Conservation (phyloP, 1,140 invertebrate species). For the Scaptomyza pallida region DNA sequence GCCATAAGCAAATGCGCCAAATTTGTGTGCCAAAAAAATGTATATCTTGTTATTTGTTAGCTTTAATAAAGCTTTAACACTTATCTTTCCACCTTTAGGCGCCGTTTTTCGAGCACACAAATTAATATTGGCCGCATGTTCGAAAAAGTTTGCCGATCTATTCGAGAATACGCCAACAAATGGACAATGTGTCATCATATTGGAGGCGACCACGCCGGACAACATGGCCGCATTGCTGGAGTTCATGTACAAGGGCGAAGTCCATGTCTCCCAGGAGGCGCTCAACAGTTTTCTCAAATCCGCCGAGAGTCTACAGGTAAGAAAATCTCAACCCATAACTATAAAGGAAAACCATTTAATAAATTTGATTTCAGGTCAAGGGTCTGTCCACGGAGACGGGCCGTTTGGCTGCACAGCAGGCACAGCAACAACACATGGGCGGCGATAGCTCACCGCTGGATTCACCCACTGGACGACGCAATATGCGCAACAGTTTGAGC, state of each 20-base stretch:
- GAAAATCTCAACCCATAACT: constrained; percentile 42
- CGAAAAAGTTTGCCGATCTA: constrained; percentile 96
- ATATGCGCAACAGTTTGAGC: constrained; percentile 83
- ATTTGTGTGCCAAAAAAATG: background rate
- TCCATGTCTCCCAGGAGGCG: constrained; percentile 94
- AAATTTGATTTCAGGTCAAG: constrained; percentile 89
- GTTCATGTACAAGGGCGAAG: constrained; percentile 97
- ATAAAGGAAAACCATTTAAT: too few relatives aligned
- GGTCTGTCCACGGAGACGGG: constrained; percentile 91
- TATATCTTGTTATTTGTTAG: background rate
- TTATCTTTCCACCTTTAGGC: constrained; percentile 86
- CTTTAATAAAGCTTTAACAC: too few relatives aligned
- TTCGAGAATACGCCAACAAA: constrained; percentile 94
- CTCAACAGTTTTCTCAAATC: constrained; percentile 95
- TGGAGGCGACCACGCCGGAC: constrained; percentile 93
- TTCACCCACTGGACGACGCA: constrained; percentile 72
- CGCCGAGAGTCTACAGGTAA: constrained; percentile 93
- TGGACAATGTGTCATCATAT: constrained; percentile 92
- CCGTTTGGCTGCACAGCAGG: constrained; percentile 89
- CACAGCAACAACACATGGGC: constrained; percentile 85
- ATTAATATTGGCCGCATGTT: constrained; percentile 95
- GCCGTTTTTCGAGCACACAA: constrained; percentile 95
- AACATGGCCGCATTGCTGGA: constrained; percentile 95
- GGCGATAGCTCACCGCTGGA: constrained; percentile 78
- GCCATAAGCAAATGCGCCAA: constrained; percentile 2